phyloP scores from a whole-genome alignment of 1,140 invertebrate genomes.

The Drosophila jambulina region DNA sequence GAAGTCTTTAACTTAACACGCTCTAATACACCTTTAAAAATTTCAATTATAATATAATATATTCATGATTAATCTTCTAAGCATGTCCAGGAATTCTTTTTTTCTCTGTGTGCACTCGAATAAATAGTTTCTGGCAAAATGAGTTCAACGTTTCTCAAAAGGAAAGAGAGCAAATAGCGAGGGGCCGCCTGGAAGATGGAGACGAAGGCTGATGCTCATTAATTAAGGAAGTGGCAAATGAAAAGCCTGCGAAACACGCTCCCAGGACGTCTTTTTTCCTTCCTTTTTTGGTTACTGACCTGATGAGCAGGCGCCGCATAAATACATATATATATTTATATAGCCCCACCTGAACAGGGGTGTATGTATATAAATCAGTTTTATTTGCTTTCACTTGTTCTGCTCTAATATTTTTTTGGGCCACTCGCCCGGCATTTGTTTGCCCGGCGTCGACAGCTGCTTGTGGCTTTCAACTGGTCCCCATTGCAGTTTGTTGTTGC shows the following conservation, averaged over 20 bases:
- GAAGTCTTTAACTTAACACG: neutral
- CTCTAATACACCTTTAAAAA: neutral
- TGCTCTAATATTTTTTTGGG: slow-evolving; percentile 66
- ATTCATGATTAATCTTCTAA: neutral
- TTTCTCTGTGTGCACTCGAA: slow-evolving; percentile 52
- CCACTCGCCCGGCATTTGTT: slow-evolving; percentile 67
- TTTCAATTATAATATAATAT: neutral
- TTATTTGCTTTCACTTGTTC: slow-evolving; percentile 80
- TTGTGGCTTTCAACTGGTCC: slow-evolving; percentile 62
- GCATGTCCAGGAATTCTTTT: neutral
- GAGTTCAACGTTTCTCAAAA: slow-evolving; percentile 74
- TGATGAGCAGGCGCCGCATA: slow-evolving; percentile 38
- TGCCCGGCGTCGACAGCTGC: slow-evolving; percentile 62
- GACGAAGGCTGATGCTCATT: slow-evolving; percentile 69
- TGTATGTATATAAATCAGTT: slow-evolving; percentile 73
- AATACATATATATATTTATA: slow-evolving; percentile 17
- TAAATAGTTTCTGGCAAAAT: slow-evolving; percentile 78
- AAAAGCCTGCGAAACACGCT: slow-evolving; percentile 78
- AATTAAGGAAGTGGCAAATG: slow-evolving; percentile 83
- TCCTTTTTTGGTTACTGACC: slow-evolving; percentile 48
- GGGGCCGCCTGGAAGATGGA: slow-evolving; percentile 24
- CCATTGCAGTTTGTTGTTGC: slow-evolving; percentile 60
- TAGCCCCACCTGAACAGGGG: slow-evolving; percentile 19
- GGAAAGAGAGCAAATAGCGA: slow-evolving; percentile 74
- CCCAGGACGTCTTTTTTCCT: slow-evolving; percentile 43